A percentile compares a stretch with the other conserved stretches of the same genome.
These are phyloP conservation scores for Silurus lanzhouensis DNA, from an alignment of 2,797 vertebrate species.

Conservation along the genomic window DNA sequence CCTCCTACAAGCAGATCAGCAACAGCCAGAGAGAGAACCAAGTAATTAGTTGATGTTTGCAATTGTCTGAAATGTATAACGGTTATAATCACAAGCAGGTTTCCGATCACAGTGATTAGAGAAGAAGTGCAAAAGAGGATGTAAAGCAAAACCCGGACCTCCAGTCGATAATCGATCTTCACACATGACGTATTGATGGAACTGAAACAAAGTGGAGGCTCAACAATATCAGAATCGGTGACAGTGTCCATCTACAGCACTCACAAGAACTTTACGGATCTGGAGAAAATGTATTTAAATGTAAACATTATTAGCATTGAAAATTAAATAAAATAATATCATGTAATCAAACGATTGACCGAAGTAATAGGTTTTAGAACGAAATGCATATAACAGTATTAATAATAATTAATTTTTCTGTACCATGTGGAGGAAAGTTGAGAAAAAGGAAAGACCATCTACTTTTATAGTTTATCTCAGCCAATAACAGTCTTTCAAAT, in stretches of 20 bases:
- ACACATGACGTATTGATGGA: slow-evolving; percentile 67
- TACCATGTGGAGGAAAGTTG: neutral
- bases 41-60: slow-evolving; percentile 82
- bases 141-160: slow-evolving; percentile 47
- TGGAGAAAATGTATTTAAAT: neutral
- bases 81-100: slow-evolving; percentile 80
- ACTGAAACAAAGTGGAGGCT: slow-evolving; percentile 45
- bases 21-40: slow-evolving; percentile 63
- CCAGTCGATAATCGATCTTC: slow-evolving; percentile 39
- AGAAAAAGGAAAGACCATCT: neutral
- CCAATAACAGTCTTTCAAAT: neutral
- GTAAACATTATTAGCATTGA: neutral
- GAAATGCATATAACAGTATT: neutral
- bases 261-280: neutral
- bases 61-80: slow-evolving; percentile 86
- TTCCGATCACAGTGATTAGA: slow-evolving; percentile 72
- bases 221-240: neutral
- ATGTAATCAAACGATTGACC: neutral
- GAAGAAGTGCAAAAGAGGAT: slow-evolving; percentile 39
- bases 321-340: neutral
- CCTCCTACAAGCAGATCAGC: slow-evolving; percentile 80
- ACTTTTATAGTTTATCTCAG: neutral
- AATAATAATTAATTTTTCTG: neutral
- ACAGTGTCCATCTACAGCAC: neutral
- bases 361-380: neutral